phyloP scores from a whole-genome alignment of 2,797 vertebrate species.

The Platyrinchus mystaceus region DNA sequence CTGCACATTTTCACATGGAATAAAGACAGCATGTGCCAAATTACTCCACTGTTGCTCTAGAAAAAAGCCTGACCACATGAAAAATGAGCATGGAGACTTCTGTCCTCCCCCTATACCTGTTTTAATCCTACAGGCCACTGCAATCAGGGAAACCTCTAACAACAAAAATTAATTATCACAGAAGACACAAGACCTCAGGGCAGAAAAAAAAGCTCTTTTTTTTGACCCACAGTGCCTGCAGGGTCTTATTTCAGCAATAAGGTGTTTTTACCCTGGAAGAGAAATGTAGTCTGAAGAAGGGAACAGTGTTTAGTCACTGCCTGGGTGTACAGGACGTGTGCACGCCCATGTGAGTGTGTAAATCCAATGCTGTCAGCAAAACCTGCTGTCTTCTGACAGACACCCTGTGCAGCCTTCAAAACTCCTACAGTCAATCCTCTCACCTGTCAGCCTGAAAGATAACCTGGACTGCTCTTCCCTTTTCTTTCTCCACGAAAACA shows the following conservation, averaged over 20 bases:
- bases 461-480: background rate
- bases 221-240: background rate
- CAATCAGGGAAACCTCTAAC: background rate
- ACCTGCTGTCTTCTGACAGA: constrained; percentile 28
- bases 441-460: constrained; percentile 35
- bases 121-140: background rate
- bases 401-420: constrained; percentile 46
- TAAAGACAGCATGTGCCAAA: background rate
- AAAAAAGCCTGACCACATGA: background rate
- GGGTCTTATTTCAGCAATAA: background rate
- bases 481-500: background rate
- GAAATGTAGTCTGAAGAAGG: background rate
- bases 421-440: constrained; percentile 6
- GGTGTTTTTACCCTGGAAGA: background rate
- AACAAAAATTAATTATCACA: background rate
- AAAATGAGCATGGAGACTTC: background rate
- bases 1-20: background rate
- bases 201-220: background rate
- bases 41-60: background rate
- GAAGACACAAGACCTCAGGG: background rate
- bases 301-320: background rate
- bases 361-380: constrained; percentile 49
- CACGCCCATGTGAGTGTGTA: background rate
- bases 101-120: background rate
- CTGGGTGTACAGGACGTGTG: background rate